Conservation (phyloP, 1,140 invertebrate species). For the Brachionus plicatilis region DNA sequence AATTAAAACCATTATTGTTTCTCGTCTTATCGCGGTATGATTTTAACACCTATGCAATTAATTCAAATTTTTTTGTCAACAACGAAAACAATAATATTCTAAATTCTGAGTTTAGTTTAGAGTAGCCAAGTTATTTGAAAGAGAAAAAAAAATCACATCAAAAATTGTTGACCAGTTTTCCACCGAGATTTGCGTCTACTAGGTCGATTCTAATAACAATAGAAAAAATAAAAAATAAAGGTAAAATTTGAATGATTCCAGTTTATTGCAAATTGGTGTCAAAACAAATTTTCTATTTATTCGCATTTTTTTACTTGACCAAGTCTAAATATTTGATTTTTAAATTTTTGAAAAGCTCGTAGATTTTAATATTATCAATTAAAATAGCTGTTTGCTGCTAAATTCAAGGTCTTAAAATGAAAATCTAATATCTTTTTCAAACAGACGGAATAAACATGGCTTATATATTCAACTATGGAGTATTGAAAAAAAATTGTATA, state of each 20-base stretch:
- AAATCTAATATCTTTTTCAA: neutral
- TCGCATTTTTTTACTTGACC: neutral
- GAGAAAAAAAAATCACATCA: neutral
- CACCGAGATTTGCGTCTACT: slow-evolving; percentile 7
- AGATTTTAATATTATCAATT: neutral
- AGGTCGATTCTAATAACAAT: slow-evolving; percentile 4
- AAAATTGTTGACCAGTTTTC: slow-evolving; percentile 6
- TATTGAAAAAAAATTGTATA: neutral
- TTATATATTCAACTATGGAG: slow-evolving; percentile 38
- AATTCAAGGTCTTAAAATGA: neutral
- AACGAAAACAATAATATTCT: neutral
- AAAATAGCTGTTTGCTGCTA: neutral
- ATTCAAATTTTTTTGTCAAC: neutral
- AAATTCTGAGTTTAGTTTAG: neutral
- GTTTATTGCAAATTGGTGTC: neutral
- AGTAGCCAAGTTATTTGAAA: neutral
- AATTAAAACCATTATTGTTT: neutral
- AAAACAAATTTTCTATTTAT: neutral
- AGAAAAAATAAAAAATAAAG: neutral
- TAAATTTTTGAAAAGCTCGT: neutral
- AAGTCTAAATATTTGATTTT: neutral
- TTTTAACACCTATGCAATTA: slow-evolving; percentile 32
- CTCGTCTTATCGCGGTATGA: neutral
- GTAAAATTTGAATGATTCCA: slow-evolving; percentile 2
- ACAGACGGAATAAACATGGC: neutral